Evolutionary conservation across 2,113 vertebrate species (phyloP).

Genomic region (Dinomys branickii): DNA sequence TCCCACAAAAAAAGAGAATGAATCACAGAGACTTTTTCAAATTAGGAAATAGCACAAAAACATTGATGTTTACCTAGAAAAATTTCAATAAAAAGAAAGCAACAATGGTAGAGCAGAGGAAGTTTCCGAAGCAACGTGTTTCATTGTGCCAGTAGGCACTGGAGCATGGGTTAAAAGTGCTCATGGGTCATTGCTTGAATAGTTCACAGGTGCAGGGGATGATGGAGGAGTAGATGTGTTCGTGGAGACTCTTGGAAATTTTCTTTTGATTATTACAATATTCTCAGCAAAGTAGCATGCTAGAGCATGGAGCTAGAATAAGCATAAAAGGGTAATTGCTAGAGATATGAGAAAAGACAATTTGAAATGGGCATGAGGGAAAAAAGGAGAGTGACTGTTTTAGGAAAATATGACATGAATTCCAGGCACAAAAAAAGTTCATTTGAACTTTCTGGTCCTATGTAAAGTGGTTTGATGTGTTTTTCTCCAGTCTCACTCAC

Average conservation of each 20-base stretch:
- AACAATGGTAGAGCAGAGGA: not conserved
- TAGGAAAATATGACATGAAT: not conserved
- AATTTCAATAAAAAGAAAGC: not conserved
- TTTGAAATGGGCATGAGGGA: not conserved
- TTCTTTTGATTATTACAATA: not conserved
- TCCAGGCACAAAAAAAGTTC: not conserved
- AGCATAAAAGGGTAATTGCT: not conserved
- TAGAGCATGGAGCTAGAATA: not conserved
- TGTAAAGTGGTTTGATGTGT: not conserved
- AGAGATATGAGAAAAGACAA: not conserved
- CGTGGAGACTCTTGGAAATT: not conserved
- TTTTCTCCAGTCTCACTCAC: not conserved
- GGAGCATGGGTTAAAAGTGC: not conserved
- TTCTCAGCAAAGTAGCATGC: not conserved
- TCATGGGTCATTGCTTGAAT: not conserved
- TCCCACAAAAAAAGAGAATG: not conserved
- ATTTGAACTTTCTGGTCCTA: not conserved
- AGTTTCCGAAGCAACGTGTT: not conserved
- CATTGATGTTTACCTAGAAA: not conserved
- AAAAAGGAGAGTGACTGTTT: not conserved
- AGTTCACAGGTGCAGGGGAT: not conserved
- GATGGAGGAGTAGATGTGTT: not conserved
- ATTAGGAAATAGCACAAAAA: not conserved
- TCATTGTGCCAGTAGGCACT: not conserved
- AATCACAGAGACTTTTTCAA: not conserved